These are phyloP conservation scores for Uropsilus gracilis DNA, from an alignment of 2,113 vertebrate genomes.

Conservation along the genomic window DNA sequence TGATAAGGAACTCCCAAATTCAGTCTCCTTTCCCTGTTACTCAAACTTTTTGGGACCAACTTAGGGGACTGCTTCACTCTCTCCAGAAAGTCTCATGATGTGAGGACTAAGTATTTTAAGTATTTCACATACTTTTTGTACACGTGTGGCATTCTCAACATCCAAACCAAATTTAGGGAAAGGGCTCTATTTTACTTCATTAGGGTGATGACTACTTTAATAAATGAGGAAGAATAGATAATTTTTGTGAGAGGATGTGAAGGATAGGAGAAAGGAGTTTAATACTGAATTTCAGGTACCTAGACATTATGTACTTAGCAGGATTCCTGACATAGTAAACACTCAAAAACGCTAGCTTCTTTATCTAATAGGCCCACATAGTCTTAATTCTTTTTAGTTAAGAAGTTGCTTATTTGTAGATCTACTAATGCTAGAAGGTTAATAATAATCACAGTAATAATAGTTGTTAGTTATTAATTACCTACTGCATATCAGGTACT, in stretches of 20 bases:
- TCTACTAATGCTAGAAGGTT: not conserved
- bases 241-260: not conserved
- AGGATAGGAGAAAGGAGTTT: not conserved
- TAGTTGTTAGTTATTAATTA: not conserved
- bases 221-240: not conserved
- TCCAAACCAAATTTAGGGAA: not conserved
- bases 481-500: not conserved
- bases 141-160: not conserved
- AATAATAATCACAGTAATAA: constrained; percentile 18
- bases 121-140: not conserved
- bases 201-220: not conserved
- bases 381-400: constrained; percentile 28
- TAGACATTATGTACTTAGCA: not conserved
- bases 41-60: not conserved
- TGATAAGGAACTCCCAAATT: not conserved
- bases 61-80: not conserved
- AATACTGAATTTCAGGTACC: not conserved
- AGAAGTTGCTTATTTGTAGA: constrained; percentile 18
- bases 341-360: not conserved
- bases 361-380: constrained; percentile 28
- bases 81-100: not conserved
- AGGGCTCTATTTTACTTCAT: not conserved
- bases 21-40: not conserved
- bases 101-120: not conserved
- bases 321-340: not conserved